phyloP scores from a whole-genome alignment of 2,113 vertebrate genomes.

The Oncorhynchus keta region DNA sequence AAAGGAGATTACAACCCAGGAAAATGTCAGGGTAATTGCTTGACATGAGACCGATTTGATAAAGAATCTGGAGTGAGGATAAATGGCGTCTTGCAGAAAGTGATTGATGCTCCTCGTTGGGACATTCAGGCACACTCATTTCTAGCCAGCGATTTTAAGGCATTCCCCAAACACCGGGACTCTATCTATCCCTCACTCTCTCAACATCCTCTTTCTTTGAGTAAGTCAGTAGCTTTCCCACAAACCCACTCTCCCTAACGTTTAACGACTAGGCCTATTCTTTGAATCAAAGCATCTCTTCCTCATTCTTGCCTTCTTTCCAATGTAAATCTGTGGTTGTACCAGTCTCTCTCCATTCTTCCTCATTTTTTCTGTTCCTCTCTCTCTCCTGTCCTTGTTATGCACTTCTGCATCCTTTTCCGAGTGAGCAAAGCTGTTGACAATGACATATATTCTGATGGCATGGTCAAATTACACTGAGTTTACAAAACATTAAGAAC shows the following conservation, averaged over 20 bases:
- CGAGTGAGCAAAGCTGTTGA: not conserved
- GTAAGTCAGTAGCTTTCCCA: too few species aligned
- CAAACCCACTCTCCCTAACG: not conserved
- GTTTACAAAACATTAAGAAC: too few species aligned
- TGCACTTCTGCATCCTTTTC: not conserved
- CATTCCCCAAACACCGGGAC: too few species aligned
- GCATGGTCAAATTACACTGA: too few species aligned
- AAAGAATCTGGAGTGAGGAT: conserved; percentile 1
- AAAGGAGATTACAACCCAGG: too few species aligned
- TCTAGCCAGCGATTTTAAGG: conserved; percentile 20
- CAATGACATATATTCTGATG: too few species aligned
- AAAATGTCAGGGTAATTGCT: too few species aligned
- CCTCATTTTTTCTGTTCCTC: conserved; percentile 5
- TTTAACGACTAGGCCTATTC: conserved; percentile 7
- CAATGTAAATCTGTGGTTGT: conserved; percentile 33
- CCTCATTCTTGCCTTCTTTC: conserved; percentile 23
- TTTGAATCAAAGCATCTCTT: conserved; percentile 39
- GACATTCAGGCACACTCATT: conserved; percentile 36
- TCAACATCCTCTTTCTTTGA: conserved; percentile 16
- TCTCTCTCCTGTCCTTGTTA: not conserved
- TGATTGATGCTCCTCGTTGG: conserved; percentile 8
- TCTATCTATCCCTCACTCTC: conserved; percentile 7
- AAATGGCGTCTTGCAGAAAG: conserved; percentile 6
- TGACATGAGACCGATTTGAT: too few species aligned
- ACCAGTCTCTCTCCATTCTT: conserved; percentile 35